These are phyloP conservation scores for Callitettix versicolor DNA, from an alignment of 1,140 invertebrate species.

Conservation along the genomic window DNA sequence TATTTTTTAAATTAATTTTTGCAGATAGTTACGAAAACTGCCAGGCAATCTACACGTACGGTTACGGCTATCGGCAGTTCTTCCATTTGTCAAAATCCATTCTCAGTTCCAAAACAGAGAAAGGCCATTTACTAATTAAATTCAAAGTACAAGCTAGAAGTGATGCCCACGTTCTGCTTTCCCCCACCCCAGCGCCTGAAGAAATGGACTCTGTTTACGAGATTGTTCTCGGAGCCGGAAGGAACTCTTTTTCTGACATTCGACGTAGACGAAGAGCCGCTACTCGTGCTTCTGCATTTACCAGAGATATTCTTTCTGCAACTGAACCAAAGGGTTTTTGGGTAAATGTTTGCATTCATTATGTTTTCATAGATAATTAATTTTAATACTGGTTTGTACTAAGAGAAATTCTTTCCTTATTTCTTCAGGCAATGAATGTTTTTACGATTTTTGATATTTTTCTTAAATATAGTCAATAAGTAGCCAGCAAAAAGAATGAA, in stretches of 20 bases:
- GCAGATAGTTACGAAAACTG: background rate
- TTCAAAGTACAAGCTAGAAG: constrained; percentile 40
- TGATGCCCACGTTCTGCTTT: constrained; percentile 47
- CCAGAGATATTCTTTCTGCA: constrained; percentile 38
- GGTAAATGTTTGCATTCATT: constrained; percentile 17
- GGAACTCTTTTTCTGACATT: constrained; percentile 46
- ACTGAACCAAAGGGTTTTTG: constrained; percentile 43
- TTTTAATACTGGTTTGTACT: no score
- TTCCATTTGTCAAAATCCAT: background rate
- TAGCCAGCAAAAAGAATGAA: no score
- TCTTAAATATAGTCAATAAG: no score
- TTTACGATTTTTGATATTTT: no score
- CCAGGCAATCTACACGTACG: constrained; percentile 3
- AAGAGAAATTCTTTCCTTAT: no score
- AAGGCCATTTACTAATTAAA: background rate
- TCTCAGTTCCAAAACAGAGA: background rate
- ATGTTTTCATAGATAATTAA: no score
- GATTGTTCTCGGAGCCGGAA: constrained; percentile 48
- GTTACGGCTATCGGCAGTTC: constrained; percentile 10
- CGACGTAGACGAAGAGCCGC: constrained; percentile 38
- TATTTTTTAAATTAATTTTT: background rate
- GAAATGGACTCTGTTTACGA: constrained; percentile 43
- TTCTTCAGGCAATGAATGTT: no score
- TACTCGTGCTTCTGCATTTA: constrained; percentile 34
- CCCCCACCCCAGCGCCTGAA: constrained; percentile 31